Percentiles rank a stretch among this genome's conserved stretches.
Conservation (phyloP, 1,140 invertebrate species). For the Dermatophagoides farinae region DNA sequence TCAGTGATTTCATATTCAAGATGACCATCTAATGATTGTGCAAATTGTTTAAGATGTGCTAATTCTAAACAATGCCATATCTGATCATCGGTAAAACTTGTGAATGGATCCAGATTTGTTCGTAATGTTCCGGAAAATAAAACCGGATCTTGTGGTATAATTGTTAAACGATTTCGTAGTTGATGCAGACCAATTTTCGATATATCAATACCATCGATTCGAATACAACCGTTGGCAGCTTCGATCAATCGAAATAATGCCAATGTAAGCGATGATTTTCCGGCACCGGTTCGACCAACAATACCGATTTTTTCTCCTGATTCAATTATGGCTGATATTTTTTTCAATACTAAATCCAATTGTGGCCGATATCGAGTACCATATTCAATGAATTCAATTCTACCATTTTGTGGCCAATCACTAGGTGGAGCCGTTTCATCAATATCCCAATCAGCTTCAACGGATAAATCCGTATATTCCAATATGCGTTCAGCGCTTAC, state of each 20-base stretch:
- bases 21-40: conserved; percentile 9
- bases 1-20: conserved; percentile 12
- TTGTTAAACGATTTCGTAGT: conserved; percentile 61
- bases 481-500: conserved; percentile 92
- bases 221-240: conserved; percentile 42
- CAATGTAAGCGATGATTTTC: conserved; percentile 34
- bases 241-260: conserved; percentile 36
- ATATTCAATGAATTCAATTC: conserved; percentile 21
- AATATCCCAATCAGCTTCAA: conserved; percentile 26
- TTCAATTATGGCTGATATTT: conserved; percentile 22
- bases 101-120: conserved; percentile 23
- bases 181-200: conserved; percentile 65
- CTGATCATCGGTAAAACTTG: conserved; percentile 15
- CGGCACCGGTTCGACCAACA: conserved; percentile 36
- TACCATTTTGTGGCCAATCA: conserved; percentile 22
- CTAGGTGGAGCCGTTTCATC: conserved; percentile 1
- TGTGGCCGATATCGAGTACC: conserved; percentile 22
- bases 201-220: conserved; percentile 79
- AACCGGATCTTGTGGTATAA: conserved; percentile 54
- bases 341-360: conserved; percentile 25
- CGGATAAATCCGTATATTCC: conserved; percentile 67
- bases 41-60: conserved; percentile 19
- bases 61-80: conserved; percentile 19
- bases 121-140: conserved; percentile 34
- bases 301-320: conserved; percentile 33